Percentiles rank a stretch among this genome's conserved stretches.
Conservation (phyloP, 2,797 vertebrate genomes). For the Lagorchestes hirsutus region DNA sequence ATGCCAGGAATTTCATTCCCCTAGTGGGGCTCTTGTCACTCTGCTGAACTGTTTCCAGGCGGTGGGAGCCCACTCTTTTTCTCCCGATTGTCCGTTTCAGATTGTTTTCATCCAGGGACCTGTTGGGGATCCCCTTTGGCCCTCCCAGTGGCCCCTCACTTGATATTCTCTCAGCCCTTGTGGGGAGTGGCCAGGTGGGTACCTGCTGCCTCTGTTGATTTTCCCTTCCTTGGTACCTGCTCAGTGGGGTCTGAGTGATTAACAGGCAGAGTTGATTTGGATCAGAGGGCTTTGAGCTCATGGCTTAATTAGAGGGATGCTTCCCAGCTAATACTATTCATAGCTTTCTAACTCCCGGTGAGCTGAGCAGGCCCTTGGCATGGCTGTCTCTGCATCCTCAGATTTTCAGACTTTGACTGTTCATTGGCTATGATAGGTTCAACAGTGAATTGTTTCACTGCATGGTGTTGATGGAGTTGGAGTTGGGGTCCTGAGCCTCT, state of each 20-base stretch:
- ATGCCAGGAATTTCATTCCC: not conserved
- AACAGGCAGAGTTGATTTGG: fast-evolving
- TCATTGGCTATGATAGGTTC: too few species aligned
- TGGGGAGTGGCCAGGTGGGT: not conserved
- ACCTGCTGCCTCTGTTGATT: not conserved
- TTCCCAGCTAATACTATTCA: not conserved
- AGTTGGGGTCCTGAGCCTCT: not conserved
- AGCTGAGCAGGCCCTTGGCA: too few species aligned
- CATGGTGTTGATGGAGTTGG: not conserved
- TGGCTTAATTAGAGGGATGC: too few species aligned
- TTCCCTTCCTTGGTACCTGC: not conserved
- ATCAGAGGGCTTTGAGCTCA: not conserved
- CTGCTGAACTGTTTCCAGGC: not conserved
- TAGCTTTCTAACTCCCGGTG: too few species aligned
- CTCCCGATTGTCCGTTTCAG: not conserved
- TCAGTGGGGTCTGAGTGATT: not conserved
- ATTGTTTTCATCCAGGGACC: not conserved
- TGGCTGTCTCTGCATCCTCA: not conserved
- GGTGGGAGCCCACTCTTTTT: not conserved
- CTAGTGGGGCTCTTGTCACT: not conserved
- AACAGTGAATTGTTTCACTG: too few species aligned
- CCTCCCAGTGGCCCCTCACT: not conserved
- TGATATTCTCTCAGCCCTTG: not conserved
- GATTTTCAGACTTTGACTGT: too few species aligned
- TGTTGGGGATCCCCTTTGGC: not conserved